A percentile compares a stretch with the other conserved stretches of the same genome.
These are phyloP conservation scores for Schrankia costaestrigalis DNA, from an alignment of 2,888 invertebrate species.

Conservation along the genomic window DNA sequence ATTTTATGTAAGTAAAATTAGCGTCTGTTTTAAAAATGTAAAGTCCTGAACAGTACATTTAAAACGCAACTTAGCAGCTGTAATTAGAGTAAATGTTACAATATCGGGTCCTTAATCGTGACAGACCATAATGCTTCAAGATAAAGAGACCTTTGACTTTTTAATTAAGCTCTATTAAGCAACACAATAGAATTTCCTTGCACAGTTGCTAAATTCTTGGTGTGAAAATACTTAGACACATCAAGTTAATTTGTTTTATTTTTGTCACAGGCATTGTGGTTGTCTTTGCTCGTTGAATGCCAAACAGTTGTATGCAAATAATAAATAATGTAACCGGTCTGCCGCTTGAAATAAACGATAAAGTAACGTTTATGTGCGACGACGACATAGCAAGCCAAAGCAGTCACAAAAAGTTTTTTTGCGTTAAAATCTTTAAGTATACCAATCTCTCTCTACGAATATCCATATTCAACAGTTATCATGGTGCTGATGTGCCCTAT, in stretches of 20 bases:
- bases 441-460: constrained; percentile 14
- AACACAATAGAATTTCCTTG: constrained; percentile 42
- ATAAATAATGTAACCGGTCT: constrained; percentile 55
- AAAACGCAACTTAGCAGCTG: no score
- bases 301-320: constrained; percentile 53
- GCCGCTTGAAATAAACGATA: constrained; percentile 33
- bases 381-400: constrained; percentile 27
- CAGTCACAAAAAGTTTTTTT: constrained; percentile 18
- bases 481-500: constrained; percentile 33
- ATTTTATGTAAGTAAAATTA: no score
- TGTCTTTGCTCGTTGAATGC: constrained; percentile 38
- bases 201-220: constrained; percentile 34
- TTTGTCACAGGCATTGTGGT: constrained; percentile 35
- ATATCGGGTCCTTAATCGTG: constrained; percentile 40
- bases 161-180: constrained; percentile 55
- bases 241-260: constrained; percentile 37
- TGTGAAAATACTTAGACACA: constrained; percentile 32
- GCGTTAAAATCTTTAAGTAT: no score
- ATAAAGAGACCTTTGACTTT: constrained; percentile 54
- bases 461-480: constrained; percentile 11
- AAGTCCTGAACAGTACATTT: no score
- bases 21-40: no score
- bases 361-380: constrained; percentile 34
- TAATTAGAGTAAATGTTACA: no score
- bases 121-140: constrained; percentile 33